A percentile compares a stretch with the other conserved stretches of the same genome.
phyloP scores from a whole-genome alignment of 2,113 vertebrate genomes.

The Phrynosoma blainvillii region DNA sequence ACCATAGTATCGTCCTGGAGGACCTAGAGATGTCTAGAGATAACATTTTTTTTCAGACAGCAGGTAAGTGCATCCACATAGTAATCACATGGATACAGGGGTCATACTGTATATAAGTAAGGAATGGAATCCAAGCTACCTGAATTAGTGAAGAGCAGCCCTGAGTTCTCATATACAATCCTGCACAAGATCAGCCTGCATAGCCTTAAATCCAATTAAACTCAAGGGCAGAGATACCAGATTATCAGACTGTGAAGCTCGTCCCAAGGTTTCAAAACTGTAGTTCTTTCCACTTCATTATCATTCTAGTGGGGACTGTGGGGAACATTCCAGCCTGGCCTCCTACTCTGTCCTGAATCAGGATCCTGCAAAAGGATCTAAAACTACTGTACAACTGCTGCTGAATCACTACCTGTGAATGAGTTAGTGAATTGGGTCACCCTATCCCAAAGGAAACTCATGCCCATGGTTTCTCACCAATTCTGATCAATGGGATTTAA shows the following conservation, averaged over 20 bases:
- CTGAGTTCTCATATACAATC: neutral
- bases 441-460: neutral
- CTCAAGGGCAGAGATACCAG: neutral
- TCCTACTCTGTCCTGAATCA: neutral
- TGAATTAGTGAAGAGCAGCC: too few relatives aligned
- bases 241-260: neutral
- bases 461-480: neutral
- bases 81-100: too few relatives aligned
- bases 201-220: neutral
- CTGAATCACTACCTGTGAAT: neutral
- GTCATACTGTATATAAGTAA: neutral
- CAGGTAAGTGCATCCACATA: too few relatives aligned
- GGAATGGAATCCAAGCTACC: too few relatives aligned
- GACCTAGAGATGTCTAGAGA: too few relatives aligned
- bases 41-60: too few relatives aligned
- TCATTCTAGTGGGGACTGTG: neutral
- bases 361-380: neutral
- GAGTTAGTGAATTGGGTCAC: neutral
- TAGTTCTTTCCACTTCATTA: neutral
- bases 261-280: neutral
- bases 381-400: neutral
- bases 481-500: neutral
- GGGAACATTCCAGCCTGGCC: neutral
- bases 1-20: neutral
- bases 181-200: neutral